These are phyloP conservation scores for Pinna nobilis DNA, from an alignment of 1,140 invertebrate species.

Conservation along the genomic window DNA sequence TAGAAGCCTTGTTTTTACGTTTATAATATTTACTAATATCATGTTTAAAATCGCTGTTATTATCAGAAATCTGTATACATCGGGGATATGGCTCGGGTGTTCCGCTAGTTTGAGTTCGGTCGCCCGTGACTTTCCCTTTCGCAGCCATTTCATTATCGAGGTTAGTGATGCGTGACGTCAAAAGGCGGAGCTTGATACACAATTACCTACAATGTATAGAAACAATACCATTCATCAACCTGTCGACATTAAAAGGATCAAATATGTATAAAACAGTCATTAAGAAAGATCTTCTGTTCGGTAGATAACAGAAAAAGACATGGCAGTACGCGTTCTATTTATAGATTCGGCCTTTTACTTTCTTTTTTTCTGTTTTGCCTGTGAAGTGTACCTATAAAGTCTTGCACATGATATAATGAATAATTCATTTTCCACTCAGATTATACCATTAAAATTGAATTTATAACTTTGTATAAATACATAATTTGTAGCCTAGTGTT, in stretches of 20 bases:
- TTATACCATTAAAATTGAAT: too few relatives aligned
- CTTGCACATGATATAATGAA: too few relatives aligned
- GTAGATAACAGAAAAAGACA: constrained; percentile 13
- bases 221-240: constrained; percentile 36
- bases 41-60: constrained; percentile 14
- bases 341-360: too few relatives aligned
- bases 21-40: constrained; percentile 21
- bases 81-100: constrained; percentile 38
- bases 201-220: constrained; percentile 13
- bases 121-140: constrained; percentile 42
- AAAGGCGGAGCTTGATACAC: constrained; percentile 33
- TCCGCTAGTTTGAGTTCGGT: constrained; percentile 41
- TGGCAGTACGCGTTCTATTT: too few relatives aligned
- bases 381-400: too few relatives aligned
- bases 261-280: constrained; percentile 29
- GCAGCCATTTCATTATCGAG: constrained; percentile 41
- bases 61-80: constrained; percentile 1
- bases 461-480: too few relatives aligned
- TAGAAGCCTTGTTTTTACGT: constrained; percentile 35
- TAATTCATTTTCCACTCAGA: too few relatives aligned
- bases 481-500: too few relatives aligned
- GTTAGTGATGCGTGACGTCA: constrained; percentile 44
- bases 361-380: too few relatives aligned
- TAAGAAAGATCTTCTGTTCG: constrained; percentile 25
- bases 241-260: constrained; percentile 31